Evolutionary conservation across 1,140 invertebrate genomes (phyloP).

Genomic region (Eubasilissa regina): DNA sequence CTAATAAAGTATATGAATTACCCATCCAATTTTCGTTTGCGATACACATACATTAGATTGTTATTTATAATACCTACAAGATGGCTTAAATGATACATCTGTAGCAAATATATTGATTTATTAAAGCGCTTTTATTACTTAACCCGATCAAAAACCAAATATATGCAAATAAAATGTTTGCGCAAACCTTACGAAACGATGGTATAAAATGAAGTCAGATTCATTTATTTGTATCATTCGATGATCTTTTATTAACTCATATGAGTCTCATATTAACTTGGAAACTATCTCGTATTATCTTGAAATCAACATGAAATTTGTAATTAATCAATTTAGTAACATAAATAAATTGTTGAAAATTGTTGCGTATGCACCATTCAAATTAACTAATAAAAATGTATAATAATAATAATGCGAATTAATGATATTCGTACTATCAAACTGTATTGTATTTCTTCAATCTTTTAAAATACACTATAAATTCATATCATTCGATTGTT

Average conservation of each 20-base stretch:
- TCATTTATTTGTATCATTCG: not conserved
- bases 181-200: not conserved
- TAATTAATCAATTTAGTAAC: not conserved
- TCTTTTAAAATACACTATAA: too few relatives aligned
- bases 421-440: not conserved
- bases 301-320: conserved; percentile 12
- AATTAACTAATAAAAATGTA: not conserved
- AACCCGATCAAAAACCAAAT: not conserved
- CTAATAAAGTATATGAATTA: too few relatives aligned
- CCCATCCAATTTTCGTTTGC: too few relatives aligned
- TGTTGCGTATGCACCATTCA: not conserved
- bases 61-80: too few relatives aligned
- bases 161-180: not conserved
- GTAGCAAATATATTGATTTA: too few relatives aligned
- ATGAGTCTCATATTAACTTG: conserved; percentile 4
- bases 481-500: not conserved
- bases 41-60: too few relatives aligned
- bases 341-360: not conserved
- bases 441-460: not conserved
- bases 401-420: not conserved
- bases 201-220: not conserved
- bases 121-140: too few relatives aligned
- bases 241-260: not conserved
- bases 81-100: too few relatives aligned
- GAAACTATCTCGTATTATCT: not conserved